phyloP scores from a whole-genome alignment of 1,140 invertebrate genomes.

The Lutraria rhynchaena region DNA sequence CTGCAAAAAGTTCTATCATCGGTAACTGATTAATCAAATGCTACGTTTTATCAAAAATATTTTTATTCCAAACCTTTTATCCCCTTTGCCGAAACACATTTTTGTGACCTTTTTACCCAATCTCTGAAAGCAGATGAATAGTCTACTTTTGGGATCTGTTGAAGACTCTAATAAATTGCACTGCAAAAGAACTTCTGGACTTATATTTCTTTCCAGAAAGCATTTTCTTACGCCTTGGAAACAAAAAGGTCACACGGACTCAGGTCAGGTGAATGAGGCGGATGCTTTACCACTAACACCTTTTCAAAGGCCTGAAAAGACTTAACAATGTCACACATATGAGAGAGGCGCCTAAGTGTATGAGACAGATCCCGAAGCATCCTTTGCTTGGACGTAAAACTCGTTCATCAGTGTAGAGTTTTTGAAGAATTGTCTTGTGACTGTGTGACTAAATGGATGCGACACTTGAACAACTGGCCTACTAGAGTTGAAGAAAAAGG shows the following conservation, averaged over 20 bases:
- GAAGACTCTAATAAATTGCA: too few species aligned
- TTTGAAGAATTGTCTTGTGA: conserved; percentile 13
- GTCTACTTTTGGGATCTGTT: too few species aligned
- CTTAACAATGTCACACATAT: neutral
- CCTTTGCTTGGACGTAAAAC: neutral
- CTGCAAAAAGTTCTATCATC: too few species aligned
- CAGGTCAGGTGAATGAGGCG: neutral
- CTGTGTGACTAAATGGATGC: conserved; percentile 3
- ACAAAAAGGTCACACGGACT: neutral
- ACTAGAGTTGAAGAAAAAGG: neutral
- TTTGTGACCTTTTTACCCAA: too few species aligned
- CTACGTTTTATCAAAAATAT: too few species aligned
- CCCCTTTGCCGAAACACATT: too few species aligned
- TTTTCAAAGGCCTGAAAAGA: conserved; percentile 3
- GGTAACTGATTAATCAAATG: too few species aligned
- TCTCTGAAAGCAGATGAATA: too few species aligned
- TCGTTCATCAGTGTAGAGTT: conserved; percentile 16
- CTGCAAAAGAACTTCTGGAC: too few species aligned
- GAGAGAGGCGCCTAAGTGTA: neutral
- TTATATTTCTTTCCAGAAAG: conserved; percentile 20
- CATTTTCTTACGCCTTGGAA: conserved; percentile 8
- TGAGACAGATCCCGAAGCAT: neutral
- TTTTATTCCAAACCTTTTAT: too few species aligned
- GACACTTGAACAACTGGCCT: neutral
- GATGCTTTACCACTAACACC: neutral